Evolutionary conservation across 2,797 vertebrate genomes (phyloP).

Genomic region (Petrocephalus schoutedeni): DNA sequence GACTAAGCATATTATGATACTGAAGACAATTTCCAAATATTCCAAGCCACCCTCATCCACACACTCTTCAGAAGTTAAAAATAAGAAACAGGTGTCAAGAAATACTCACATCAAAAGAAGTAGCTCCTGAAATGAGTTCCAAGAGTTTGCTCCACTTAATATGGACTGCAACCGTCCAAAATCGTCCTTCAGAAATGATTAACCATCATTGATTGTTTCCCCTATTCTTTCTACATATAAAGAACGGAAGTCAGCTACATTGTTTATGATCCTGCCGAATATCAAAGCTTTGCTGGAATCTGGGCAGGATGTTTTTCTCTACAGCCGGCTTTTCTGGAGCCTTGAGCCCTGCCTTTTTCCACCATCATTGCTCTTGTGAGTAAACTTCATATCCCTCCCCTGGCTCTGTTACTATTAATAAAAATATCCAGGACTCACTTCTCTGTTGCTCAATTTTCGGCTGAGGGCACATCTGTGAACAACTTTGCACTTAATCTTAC

Average conservation of each 20-base stretch:
- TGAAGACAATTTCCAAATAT: background rate
- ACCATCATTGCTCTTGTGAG: background rate
- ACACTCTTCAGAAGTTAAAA: background rate
- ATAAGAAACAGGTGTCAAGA: background rate
- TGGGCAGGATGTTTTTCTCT: background rate
- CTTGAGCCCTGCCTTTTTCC: background rate
- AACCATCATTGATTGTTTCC: slow-evolving; percentile 26
- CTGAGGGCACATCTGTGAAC: background rate
- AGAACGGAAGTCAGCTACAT: background rate
- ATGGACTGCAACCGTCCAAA: background rate
- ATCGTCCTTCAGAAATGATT: slow-evolving; percentile 26
- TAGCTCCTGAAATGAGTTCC: slow-evolving; percentile 3
- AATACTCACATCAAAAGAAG: background rate
- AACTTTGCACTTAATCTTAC: background rate
- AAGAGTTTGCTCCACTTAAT: background rate
- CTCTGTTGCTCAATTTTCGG: background rate
- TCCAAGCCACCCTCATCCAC: background rate
- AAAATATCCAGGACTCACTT: background rate
- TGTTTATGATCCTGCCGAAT: background rate
- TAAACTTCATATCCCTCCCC: background rate
- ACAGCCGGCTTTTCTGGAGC: background rate
- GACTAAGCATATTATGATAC: background rate
- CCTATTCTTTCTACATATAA: slow-evolving; percentile 15
- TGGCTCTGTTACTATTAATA: background rate
- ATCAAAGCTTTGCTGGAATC: slow-evolving; percentile 5